Evolutionary conservation across 2,888 invertebrate species (phyloP).

Genomic region (Thyatira batis): DNA sequence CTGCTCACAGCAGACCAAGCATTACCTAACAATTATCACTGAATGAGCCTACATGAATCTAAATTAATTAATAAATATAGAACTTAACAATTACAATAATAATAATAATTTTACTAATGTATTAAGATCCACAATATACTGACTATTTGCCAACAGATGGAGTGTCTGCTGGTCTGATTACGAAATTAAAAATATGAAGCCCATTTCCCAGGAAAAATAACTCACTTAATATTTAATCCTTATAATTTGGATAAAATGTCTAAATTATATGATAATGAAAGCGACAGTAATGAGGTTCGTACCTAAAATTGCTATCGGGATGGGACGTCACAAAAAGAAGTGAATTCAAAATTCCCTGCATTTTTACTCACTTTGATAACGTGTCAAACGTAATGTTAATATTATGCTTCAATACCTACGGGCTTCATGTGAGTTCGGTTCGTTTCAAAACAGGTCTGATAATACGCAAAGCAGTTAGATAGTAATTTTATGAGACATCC

Average conservation of each 20-base stretch:
- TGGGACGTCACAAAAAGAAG: conserved; percentile 28
- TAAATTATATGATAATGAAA: conserved; percentile 41
- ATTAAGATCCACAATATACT: too few relatives aligned
- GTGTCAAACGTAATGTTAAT: conserved; percentile 65
- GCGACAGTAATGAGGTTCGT: conserved; percentile 23
- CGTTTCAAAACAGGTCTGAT: conserved; percentile 64
- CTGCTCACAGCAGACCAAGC: too few relatives aligned
- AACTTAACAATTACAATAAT: too few relatives aligned
- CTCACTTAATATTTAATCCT: conserved; percentile 45
- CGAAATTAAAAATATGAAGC: conserved; percentile 25
- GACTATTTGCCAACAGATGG: too few relatives aligned
- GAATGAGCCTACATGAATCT: too few relatives aligned
- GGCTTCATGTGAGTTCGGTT: conserved; percentile 58
- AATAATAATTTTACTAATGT: too few relatives aligned
- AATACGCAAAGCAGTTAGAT: conserved; percentile 69
- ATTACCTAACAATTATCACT: too few relatives aligned
- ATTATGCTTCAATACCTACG: conserved; percentile 53
- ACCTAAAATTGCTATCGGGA: conserved; percentile 21
- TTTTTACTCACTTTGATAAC: conserved; percentile 60
- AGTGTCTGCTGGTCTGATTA: background rate
- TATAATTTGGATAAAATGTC: conserved; percentile 40
- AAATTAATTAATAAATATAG: too few relatives aligned
- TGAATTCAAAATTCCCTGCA: conserved; percentile 20
- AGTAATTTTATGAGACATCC: conserved; percentile 75
- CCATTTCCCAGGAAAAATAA: conserved; percentile 30